Evolutionary conservation across 1,140 invertebrate genomes (phyloP).

Genomic region (Drosophila kikkawai): DNA sequence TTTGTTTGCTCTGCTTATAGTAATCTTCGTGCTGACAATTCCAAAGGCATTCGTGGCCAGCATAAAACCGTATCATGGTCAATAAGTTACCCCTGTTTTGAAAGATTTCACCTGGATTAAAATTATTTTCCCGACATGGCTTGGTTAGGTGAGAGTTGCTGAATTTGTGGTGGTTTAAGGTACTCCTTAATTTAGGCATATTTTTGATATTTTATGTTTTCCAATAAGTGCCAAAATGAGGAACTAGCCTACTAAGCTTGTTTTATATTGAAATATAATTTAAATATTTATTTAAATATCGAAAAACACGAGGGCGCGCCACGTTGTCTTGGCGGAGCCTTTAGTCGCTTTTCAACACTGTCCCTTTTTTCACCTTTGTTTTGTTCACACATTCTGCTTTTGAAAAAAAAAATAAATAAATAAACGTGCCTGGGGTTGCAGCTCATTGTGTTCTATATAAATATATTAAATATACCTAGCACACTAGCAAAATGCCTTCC

Average conservation of each 20-base stretch:
- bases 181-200: slow-evolving; percentile 12
- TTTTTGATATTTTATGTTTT: background rate
- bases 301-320: slow-evolving; percentile 31
- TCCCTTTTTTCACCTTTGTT: slow-evolving; percentile 46
- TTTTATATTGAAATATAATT: background rate
- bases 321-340: slow-evolving; percentile 12
- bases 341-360: slow-evolving; percentile 18
- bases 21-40: slow-evolving; percentile 28
- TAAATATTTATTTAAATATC: slow-evolving; percentile 29
- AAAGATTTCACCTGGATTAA: slow-evolving; percentile 1
- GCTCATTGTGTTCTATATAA: background rate
- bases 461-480: background rate
- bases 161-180: background rate
- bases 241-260: background rate
- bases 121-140: background rate
- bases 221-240: background rate
- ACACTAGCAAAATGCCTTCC: slow-evolving; percentile 55
- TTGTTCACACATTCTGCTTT: slow-evolving; percentile 44
- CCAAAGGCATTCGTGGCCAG: slow-evolving; percentile 44
- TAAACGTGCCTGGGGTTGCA: slow-evolving; percentile 46
- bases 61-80: slow-evolving; percentile 39
- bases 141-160: too few species aligned
- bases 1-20: slow-evolving; percentile 2
- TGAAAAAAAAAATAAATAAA: background rate
- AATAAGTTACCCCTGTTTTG: slow-evolving; percentile 15